These are phyloP conservation scores for Sinocyclocheilus anophthalmus DNA, from an alignment of 2,113 vertebrate species.

Conservation along the genomic window DNA sequence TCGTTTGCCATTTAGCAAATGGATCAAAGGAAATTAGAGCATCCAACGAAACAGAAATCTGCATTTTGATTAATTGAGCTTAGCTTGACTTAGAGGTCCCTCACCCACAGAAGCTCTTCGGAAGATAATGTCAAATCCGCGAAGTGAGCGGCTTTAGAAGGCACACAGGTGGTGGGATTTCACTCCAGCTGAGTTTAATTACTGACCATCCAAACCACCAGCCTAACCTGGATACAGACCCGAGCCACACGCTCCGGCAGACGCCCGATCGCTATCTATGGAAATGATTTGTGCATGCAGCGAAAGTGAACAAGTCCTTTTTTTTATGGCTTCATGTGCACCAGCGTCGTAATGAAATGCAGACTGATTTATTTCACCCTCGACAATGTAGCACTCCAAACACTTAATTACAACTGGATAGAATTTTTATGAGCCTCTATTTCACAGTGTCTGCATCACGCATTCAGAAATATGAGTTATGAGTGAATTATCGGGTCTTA, in stretches of 20 bases:
- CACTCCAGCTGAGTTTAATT: slow-evolving; percentile 35
- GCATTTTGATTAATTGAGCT: slow-evolving; percentile 30
- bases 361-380: slow-evolving; percentile 54
- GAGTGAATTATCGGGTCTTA: slow-evolving; percentile 58
- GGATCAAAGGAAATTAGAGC: slow-evolving; percentile 33
- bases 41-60: slow-evolving; percentile 8
- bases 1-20: slow-evolving; percentile 6
- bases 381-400: slow-evolving; percentile 63
- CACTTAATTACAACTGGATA: slow-evolving; percentile 68
- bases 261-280: slow-evolving; percentile 61
- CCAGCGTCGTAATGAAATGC: slow-evolving; percentile 65
- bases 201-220: background rate
- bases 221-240: background rate
- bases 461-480: slow-evolving; percentile 66
- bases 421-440: slow-evolving; percentile 72
- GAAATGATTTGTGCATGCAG: slow-evolving; percentile 63
- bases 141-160: background rate
- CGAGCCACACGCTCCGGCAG: background rate
- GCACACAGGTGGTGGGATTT: slow-evolving; percentile 14
- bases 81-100: background rate
- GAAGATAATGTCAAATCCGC: background rate
- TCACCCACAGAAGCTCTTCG: background rate
- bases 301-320: slow-evolving; percentile 34
- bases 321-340: slow-evolving; percentile 62
- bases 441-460: slow-evolving; percentile 61